phyloP scores from a whole-genome alignment of 2,888 invertebrate species.

The Toxonevra muliebris region DNA sequence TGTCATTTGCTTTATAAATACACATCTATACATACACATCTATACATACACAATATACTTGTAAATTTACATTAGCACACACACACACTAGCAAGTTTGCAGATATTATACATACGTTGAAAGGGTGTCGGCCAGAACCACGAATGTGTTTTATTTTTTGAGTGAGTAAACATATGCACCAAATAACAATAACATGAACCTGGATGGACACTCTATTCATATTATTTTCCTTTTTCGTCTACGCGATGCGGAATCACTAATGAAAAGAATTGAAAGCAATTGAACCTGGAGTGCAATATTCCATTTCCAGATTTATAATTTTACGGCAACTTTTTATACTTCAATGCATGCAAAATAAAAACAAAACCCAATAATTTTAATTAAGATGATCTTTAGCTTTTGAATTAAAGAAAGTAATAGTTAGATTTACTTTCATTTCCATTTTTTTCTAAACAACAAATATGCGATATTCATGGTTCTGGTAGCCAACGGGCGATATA shows the following conservation, averaged over 20 bases:
- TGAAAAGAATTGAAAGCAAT: too few relatives aligned
- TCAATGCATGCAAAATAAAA: too few relatives aligned
- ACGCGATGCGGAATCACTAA: too few relatives aligned
- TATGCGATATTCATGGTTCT: background rate
- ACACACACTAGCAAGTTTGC: slow-evolving; percentile 3
- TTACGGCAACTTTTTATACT: too few relatives aligned
- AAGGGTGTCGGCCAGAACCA: slow-evolving; percentile 24
- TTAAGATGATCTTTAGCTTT: too few relatives aligned
- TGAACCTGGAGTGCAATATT: too few relatives aligned
- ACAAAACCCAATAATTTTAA: too few relatives aligned
- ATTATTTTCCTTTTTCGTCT: too few relatives aligned
- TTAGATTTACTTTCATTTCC: slow-evolving; percentile 1
- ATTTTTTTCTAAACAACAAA: background rate
- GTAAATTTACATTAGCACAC: background rate
- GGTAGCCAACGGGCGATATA: background rate
- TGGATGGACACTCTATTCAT: too few relatives aligned
- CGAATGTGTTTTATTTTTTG: slow-evolving; percentile 19
- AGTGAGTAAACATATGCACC: slow-evolving; percentile 4
- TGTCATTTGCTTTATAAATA: slow-evolving; percentile 30
- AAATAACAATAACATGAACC: too few relatives aligned
- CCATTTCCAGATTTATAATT: too few relatives aligned
- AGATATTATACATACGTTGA: slow-evolving; percentile 17
- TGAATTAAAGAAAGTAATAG: too few relatives aligned
- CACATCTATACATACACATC: slow-evolving; percentile 19
- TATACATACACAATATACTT: slow-evolving; percentile 4